phyloP scores from a whole-genome alignment of 53 echinoderm and acorn worm genomes.

The Temnopleurus reevesii region DNA sequence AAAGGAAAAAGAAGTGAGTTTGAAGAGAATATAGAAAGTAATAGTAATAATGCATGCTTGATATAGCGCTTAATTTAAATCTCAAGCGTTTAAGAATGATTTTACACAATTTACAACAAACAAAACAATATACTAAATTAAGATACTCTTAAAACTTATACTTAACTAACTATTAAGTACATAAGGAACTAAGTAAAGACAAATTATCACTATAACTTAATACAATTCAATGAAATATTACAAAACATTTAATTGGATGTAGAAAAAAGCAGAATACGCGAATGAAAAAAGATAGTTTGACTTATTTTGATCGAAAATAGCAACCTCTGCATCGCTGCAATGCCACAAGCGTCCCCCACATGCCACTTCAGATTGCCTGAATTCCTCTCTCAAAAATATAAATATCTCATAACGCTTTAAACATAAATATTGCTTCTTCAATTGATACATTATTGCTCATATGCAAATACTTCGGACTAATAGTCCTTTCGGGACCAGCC shows the following conservation, averaged over 20 bases:
- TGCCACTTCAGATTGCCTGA: neutral
- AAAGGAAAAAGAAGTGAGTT: neutral
- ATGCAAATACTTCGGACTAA: conserved; percentile 32
- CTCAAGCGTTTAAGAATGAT: too few species aligned
- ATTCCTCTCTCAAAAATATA: neutral
- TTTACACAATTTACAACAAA: too few species aligned
- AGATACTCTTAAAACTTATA: too few species aligned
- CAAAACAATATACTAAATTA: too few species aligned
- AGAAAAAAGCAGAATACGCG: neutral
- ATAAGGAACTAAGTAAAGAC: too few species aligned
- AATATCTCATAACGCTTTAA: conserved; percentile 2
- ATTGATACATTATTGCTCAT: conserved; percentile 40
- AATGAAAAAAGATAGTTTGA: neutral
- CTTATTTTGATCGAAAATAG: neutral
- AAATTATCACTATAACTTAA: too few species aligned
- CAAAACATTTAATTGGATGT: too few species aligned
- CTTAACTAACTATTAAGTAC: too few species aligned
- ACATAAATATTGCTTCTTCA: conserved; percentile 24
- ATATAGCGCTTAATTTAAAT: too few species aligned
- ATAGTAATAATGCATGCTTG: too few species aligned
- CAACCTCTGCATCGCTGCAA: neutral
- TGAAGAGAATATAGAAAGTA: too few species aligned
- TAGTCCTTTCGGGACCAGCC: neutral
- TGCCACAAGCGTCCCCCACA: neutral
- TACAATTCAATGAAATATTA: too few species aligned